A percentile compares a stretch with the other conserved stretches of the same genome.
These are phyloP conservation scores for Melanargia galathea DNA, from an alignment of 2,888 invertebrate genomes.

Conservation along the genomic window DNA sequence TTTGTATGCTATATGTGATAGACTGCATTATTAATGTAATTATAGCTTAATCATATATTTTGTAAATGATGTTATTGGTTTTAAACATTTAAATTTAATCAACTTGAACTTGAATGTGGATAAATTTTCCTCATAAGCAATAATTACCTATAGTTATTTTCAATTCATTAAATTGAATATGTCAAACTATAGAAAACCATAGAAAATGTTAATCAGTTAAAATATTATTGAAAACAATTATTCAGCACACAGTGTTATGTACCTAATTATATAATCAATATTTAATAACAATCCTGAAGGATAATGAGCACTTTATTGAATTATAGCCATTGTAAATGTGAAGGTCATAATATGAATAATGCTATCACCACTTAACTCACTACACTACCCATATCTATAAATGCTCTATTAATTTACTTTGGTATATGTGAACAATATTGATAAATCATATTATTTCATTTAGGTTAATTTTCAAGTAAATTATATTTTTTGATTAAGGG, in stretches of 20 bases:
- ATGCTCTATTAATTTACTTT: constrained; percentile 5
- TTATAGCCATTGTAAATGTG: constrained; percentile 4
- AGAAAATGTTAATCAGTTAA: no score
- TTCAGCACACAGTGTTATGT: no score
- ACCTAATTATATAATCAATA: background rate
- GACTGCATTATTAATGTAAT: no score
- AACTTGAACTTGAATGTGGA: background rate
- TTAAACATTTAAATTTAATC: background rate
- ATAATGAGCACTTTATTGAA: constrained; percentile 2
- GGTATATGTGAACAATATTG: background rate
- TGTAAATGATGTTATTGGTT: background rate
- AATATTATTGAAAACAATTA: no score
- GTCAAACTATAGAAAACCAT: background rate
- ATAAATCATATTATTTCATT: background rate
- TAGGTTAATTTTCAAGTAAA: background rate
- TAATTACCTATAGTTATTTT: background rate
- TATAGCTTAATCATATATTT: background rate
- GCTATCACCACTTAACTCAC: constrained; percentile 17
- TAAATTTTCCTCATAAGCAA: background rate
- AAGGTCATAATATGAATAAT: constrained; percentile 19
- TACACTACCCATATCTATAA: constrained; percentile 7
- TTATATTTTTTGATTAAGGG: no score
- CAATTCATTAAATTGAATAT: background rate
- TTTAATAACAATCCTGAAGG: background rate
- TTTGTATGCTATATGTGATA: no score